Evolutionary conservation across 2,113 vertebrate genomes (phyloP), one percentile per base, ranked within the genome.

Genomic region (Pelecanoides urinatrix): DNA sequence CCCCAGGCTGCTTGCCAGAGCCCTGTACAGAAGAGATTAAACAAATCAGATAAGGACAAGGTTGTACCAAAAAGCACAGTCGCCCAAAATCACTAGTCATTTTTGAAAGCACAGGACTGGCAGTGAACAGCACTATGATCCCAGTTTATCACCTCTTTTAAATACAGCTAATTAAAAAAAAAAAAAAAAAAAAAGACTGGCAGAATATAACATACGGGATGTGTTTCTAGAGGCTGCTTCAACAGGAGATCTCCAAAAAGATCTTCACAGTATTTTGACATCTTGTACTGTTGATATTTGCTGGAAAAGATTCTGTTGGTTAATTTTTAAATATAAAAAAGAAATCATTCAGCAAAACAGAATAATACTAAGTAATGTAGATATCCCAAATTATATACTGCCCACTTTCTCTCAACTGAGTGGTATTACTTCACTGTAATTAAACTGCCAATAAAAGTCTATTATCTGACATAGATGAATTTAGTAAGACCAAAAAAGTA

Each of bases 271-370:
- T 99, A 99, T 97, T 99, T 99, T 93, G 99, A 99, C 99, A 99
- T 99, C 97, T 99, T 99, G 97, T 99, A 99, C 97, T 99, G 99
- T 97, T 99, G 99, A 63, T 99, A 99, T 99, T 99, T 99, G 98
- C 99, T 99, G 96, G 53, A 98, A 98, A 97, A 97, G 73, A 92
- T 72, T 40, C 78, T 75, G 91, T 66, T 90, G 42, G 55, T 96
- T 97, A 92, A 96, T 83, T 94, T 92, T 77, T 25, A 42, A 85
- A 88, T 63, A 65, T 87, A 88, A 96, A 96, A 94, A 45, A 73
- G 40, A 70, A 96, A 88, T 70, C 65, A 73, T 44, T 95, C 83
- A 95, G 53, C 55, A 94, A 91, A 94, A 78, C 38, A 87, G 29
- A 93, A 17, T 44, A 82, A 75, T 59, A 88, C 15, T 72, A 65